phyloP scores from a whole-genome alignment of 2,113 vertebrate genomes.

The Zapus hudsonius region DNA sequence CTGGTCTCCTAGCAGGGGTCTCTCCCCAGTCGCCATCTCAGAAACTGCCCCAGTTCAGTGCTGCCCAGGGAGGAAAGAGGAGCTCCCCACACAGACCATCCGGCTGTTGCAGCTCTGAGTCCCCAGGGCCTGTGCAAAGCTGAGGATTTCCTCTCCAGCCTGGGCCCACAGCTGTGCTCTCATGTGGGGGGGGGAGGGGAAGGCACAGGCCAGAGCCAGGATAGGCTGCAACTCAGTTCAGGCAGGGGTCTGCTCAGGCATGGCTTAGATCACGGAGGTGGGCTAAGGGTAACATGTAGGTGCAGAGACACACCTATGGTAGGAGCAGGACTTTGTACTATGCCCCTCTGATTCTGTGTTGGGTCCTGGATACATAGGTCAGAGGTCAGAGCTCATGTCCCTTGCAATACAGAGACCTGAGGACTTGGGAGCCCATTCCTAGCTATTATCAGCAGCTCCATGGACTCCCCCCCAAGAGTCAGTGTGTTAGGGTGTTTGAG shows the following conservation, averaged over 20 bases:
- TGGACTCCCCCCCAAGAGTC: background rate
- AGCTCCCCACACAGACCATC: slow-evolving; percentile 51
- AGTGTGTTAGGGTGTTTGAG: background rate
- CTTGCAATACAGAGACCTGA: background rate
- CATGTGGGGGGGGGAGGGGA: slow-evolving; percentile 72
- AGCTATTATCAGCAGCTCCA: background rate
- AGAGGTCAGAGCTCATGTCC: background rate
- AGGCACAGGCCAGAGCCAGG: background rate
- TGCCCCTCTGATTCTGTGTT: background rate
- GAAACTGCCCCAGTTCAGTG: background rate
- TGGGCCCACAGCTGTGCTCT: slow-evolving; percentile 83
- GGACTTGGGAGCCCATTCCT: background rate
- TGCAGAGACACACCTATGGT: rapidly evolving
- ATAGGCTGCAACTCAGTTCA: background rate
- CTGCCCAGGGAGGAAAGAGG: background rate
- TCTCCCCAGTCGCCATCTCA: background rate
- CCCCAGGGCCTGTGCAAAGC: slow-evolving; percentile 83
- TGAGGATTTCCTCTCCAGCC: slow-evolving; percentile 85
- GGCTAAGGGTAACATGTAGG: background rate
- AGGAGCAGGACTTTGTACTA: background rate
- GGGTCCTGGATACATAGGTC: background rate
- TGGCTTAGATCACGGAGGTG: background rate
- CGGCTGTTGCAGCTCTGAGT: slow-evolving; percentile 80
- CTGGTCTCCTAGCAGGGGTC: background rate
- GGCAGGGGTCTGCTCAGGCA: background rate